These are phyloP conservation scores for Cynopterus brachyotis DNA, from an alignment of 2,113 vertebrate genomes.

Conservation along the genomic window DNA sequence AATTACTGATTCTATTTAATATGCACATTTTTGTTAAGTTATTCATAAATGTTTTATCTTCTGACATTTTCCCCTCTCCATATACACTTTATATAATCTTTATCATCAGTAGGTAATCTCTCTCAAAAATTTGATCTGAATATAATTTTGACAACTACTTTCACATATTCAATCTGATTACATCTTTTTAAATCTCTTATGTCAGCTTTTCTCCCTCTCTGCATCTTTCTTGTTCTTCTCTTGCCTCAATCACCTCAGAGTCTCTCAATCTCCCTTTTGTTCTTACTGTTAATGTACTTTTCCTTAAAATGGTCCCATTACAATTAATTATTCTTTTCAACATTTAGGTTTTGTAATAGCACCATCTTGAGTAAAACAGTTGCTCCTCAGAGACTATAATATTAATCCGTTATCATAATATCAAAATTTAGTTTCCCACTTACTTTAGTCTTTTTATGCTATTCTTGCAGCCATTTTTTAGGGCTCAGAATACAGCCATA, in stretches of 20 bases:
- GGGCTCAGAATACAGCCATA: neutral
- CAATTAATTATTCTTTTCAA: neutral
- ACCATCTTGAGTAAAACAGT: neutral
- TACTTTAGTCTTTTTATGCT: neutral
- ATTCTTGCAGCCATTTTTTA: neutral
- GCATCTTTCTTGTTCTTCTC: too few relatives aligned
- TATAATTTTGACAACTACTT: neutral
- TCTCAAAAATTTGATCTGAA: neutral
- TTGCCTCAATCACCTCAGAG: neutral
- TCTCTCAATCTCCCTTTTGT: neutral
- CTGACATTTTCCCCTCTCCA: neutral
- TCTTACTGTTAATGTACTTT: neutral
- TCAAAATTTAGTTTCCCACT: neutral
- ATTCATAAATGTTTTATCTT: neutral
- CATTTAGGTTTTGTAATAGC: neutral
- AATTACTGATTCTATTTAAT: neutral
- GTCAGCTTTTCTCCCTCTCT: neutral
- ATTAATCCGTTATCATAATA: neutral
- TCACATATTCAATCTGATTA: neutral
- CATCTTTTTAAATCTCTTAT: too few relatives aligned
- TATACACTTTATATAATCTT: neutral
- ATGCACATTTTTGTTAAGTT: neutral
- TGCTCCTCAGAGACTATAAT: neutral
- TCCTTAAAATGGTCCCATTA: neutral
- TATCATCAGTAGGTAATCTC: neutral